phyloP scores from a whole-genome alignment of 2,113 vertebrate species.

The Pteruthius melanotis region DNA sequence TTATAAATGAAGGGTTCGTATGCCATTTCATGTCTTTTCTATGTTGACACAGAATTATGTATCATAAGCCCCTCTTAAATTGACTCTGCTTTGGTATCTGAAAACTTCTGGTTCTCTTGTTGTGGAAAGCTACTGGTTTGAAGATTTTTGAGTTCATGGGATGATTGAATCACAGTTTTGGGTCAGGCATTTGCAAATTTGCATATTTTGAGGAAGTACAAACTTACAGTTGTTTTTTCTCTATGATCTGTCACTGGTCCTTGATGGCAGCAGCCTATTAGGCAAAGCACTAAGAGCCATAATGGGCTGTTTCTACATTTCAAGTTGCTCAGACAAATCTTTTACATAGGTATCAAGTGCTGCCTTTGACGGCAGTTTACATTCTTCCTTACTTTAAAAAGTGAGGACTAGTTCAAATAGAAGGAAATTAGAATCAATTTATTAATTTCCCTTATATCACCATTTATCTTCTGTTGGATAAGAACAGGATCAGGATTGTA shows the following conservation, averaged over 20 bases:
- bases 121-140: not conserved
- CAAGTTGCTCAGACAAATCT: not conserved
- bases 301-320: not conserved
- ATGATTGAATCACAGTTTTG: not conserved
- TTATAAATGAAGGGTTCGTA: not conserved
- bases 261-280: not conserved
- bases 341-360: not conserved
- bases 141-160: not conserved
- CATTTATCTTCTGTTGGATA: not conserved
- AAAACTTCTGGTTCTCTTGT: not conserved
- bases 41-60: not conserved
- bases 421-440: not conserved
- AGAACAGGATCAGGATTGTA: not conserved
- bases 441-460: not conserved
- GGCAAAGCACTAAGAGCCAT: not conserved
- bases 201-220: not conserved
- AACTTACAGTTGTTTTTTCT: not conserved
- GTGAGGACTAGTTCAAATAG: not conserved
- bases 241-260: rapidly evolving
- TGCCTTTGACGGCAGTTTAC: not conserved
- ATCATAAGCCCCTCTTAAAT: not conserved
- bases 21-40: not conserved
- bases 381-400: not conserved
- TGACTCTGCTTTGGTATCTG: not conserved
- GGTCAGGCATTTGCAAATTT: not conserved